Evolutionary conservation across 2,888 invertebrate species (phyloP), one percentile per base, ranked within the genome.

Genomic region (Arge pagana): DNA sequence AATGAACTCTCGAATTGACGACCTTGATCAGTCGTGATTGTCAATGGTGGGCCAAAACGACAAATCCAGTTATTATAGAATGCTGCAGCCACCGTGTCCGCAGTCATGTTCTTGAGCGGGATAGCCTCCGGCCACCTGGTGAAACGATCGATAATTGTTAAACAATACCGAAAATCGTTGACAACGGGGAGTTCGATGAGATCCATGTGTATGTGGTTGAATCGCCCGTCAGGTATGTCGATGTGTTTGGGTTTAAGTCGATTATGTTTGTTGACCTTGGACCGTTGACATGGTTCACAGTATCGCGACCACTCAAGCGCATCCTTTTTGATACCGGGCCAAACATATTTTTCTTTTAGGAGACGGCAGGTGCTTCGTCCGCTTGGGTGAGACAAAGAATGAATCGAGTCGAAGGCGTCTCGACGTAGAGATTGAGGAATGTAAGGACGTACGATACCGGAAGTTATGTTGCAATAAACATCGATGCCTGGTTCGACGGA

Each of bases 61-160:
- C n/a, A n/a, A n/a, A n/a, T n/a, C n/a, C n/a, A n/a, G n/a, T n/a
- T n/a, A n/a, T n/a, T n/a, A n/a, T n/a, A 50, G 33, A 72, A 63
- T 0, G 61, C 59, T 4, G 48, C 40, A 0, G 67, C 66, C 1
- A 67, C 58, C 0, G 66, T 65, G 33, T 60, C 58, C 4, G 67
- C 65, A 13, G 60, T 54, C 13, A 63, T 64, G 45, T 73, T 57
- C 16, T 36, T 15, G 2, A 72, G 26, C 0, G 72, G 71, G n/a
- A 63, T 52, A 0, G 64, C 68, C 39, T 66, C 69, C 6, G 65
- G 62, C 64, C 65, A 69, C 4, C 60, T 48, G 4, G 66, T 53
- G 36, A 64, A 68, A 8, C 70, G 30, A 48, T 75, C 69, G 3
- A 70, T 59, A 10, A 58, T 54, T 1, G 70, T 72, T 2, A 72